These are phyloP conservation scores for Parapsyche elsis DNA, from an alignment of 1,140 invertebrate species.

Conservation along the genomic window DNA sequence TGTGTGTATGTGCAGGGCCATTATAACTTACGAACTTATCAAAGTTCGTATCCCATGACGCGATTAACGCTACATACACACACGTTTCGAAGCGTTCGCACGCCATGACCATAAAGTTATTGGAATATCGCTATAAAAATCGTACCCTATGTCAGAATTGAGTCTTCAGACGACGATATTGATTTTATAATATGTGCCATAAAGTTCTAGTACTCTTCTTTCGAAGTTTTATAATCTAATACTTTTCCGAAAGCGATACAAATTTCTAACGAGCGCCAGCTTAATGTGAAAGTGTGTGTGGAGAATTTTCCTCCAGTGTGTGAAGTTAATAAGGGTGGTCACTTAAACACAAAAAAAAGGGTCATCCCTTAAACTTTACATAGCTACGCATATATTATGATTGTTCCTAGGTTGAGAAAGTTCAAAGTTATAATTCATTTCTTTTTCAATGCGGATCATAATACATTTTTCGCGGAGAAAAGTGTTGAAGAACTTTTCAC, in stretches of 20 bases:
- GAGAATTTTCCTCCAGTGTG: background rate
- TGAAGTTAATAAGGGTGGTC: background rate
- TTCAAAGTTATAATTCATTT: background rate
- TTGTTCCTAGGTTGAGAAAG: background rate
- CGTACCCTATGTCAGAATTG: too few species aligned
- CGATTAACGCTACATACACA: conserved; percentile 14
- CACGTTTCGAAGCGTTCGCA: background rate
- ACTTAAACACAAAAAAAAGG: background rate
- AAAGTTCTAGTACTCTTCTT: too few species aligned
- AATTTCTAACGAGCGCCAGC: too few species aligned
- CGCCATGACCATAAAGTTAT: too few species aligned
- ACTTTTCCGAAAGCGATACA: too few species aligned
- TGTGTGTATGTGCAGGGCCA: background rate
- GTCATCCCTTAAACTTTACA: background rate
- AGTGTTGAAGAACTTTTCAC: background rate
- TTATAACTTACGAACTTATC: conserved; percentile 28
- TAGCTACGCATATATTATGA: background rate
- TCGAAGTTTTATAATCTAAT: too few species aligned
- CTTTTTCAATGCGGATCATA: background rate
- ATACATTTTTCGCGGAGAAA: background rate
- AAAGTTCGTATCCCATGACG: conserved; percentile 18
- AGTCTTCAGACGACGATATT: too few species aligned
- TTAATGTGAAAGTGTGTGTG: too few species aligned
- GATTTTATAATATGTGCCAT: too few species aligned
- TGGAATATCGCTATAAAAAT: too few species aligned